Base-by-base conservation (phyloP, 2,888 invertebrate genomes). In the Mayetiola destructor region DNA sequence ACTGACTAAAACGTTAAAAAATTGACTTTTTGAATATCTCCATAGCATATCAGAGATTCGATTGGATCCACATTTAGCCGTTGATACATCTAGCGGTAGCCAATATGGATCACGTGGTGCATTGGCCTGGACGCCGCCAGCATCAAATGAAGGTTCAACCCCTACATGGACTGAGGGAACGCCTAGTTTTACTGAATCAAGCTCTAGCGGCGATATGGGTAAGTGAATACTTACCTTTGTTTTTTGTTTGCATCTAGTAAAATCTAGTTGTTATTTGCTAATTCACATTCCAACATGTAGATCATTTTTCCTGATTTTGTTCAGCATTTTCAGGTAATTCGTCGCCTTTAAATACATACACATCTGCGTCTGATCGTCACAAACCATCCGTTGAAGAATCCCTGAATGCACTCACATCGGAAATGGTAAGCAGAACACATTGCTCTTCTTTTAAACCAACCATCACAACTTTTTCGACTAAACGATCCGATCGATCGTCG, bases 91-190 rank as follows among this genome's bases (percentile, higher is more conserved):
- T 57, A 67, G 68, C 59, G 75, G 75, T 63, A 76, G 76, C 64
- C 75, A 76, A 58, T 72, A 72, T 63, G 68, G 79, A 64, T 80
- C 81, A 35, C 66, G 72, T 55, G 73, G 73, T 58, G 73, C 71
- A 32, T 62, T 73, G 61, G 70, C 73, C 62, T 89, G 88, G 88
- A 88, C 88, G 18, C 88, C 88, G 23, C 88, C 88, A 1, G 83
- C 86, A 54, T 88, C 88, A 52, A 85, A 86, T 58, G 88, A 90
- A 72, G 89, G 89, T 39, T 88, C 88, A 8, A 95, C 95, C 37
- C 94, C 95, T n/a, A 95, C 95, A 42, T 95, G 94, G 89, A 95
- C 95, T 54, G 95, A 95, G 77, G 95, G 95, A 66, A 95, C 95
- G 63, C 95, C 95, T 60, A 93, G 93, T 70, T 95, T 92, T 75